A percentile compares a stretch with the other conserved stretches of the same genome.
phyloP scores from a whole-genome alignment of 2,888 invertebrate genomes.

The Arrhopalites spinosus region DNA sequence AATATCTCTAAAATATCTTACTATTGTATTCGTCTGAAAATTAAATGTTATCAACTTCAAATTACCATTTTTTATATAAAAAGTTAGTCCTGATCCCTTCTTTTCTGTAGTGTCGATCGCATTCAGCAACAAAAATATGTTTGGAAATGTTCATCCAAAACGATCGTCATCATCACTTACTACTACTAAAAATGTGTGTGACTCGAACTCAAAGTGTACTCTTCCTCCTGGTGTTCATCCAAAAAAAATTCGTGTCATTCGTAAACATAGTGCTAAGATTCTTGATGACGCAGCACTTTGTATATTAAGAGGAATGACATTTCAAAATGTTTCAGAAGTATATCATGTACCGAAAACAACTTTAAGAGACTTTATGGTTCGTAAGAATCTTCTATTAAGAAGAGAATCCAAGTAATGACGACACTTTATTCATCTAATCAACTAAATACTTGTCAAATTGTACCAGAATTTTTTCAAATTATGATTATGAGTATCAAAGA shows the following conservation, averaged over 20 bases:
- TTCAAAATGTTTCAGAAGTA: constrained; percentile 84
- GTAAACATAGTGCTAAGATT: constrained; percentile 49
- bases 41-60: too few relatives aligned
- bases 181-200: constrained; percentile 21
- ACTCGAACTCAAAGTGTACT: constrained; percentile 18
- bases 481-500: too few relatives aligned
- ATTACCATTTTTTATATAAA: too few relatives aligned
- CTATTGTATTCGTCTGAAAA: too few relatives aligned
- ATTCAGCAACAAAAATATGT: constrained; percentile 17
- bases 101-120: constrained; percentile 15
- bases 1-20: too few relatives aligned
- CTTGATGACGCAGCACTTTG: constrained; percentile 73
- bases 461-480: too few relatives aligned
- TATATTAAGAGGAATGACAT: constrained; percentile 83
- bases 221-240: constrained; percentile 49
- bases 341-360: constrained; percentile 77
- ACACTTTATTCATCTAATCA: too few relatives aligned
- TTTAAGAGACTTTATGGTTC: constrained; percentile 83
- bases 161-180: background rate
- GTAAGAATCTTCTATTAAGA: constrained; percentile 79
- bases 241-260: constrained; percentile 49
- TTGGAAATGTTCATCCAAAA: background rate
- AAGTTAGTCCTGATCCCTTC: background rate
- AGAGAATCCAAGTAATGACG: constrained; percentile 63
- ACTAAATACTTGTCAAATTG: too few relatives aligned